These are phyloP conservation scores for Enteromius afrohamiltoni DNA, from an alignment of 2,797 vertebrate genomes.

Conservation along the genomic window DNA sequence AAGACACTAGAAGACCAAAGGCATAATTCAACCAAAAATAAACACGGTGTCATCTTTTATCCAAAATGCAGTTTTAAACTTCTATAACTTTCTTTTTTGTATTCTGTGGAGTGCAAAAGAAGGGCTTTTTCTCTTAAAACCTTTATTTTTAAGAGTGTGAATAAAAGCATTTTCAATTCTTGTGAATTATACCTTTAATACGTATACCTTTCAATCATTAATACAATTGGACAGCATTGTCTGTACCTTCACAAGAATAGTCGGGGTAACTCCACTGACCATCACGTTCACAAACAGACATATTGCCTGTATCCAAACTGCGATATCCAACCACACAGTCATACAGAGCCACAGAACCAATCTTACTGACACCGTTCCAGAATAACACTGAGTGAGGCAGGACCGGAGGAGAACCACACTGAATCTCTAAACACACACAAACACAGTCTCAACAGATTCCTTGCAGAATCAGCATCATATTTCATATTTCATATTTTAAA, in stretches of 20 bases:
- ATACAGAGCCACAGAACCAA: slow-evolving; percentile 70
- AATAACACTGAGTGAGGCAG: slow-evolving; percentile 68
- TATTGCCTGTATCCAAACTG: slow-evolving; percentile 43
- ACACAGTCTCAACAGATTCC: slow-evolving; percentile 19
- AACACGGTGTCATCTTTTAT: background rate
- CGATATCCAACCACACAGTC: slow-evolving; percentile 74
- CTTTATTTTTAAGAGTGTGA: background rate
- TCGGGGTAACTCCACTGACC: slow-evolving; percentile 67
- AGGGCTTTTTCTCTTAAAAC: background rate
- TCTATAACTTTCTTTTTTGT: no score
- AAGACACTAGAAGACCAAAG: background rate
- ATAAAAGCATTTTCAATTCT: background rate
- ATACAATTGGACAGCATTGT: background rate
- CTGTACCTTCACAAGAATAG: slow-evolving; percentile 72
- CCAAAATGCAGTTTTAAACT: background rate
- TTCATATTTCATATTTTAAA: no score
- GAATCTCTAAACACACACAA: slow-evolving; percentile 53
- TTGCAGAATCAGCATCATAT: background rate
- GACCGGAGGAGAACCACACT: slow-evolving; percentile 74
- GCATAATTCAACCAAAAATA: background rate
- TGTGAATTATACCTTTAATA: background rate
- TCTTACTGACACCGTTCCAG: slow-evolving; percentile 70
- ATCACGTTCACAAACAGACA: slow-evolving; percentile 44
- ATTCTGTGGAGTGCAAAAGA: background rate
- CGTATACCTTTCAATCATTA: background rate